Evolutionary conservation across 2,113 vertebrate genomes (phyloP).

Genomic region (Odobenus rosmarus): DNA sequence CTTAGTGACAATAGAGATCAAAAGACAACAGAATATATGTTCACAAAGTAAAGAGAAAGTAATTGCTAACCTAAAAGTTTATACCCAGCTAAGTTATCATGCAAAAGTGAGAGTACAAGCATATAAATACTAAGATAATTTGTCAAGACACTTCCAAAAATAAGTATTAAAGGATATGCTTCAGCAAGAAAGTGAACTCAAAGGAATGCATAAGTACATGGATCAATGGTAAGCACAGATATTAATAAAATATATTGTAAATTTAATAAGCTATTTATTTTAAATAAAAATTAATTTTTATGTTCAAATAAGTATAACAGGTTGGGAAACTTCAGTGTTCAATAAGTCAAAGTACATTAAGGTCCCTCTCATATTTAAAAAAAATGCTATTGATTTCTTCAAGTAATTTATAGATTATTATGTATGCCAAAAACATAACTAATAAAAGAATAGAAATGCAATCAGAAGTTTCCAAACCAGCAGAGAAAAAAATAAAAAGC

Average conservation of each 20-base stretch:
- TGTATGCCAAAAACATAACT: not conserved
- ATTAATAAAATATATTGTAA: not conserved
- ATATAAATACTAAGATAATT: conserved; percentile 14
- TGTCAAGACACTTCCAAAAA: not conserved
- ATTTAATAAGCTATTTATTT: not conserved
- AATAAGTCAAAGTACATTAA: conserved; percentile 2
- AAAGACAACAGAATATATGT: not conserved
- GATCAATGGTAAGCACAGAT: not conserved
- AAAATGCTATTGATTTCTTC: not conserved
- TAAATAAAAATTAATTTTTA: conserved; percentile 18
- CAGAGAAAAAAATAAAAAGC: not conserved
- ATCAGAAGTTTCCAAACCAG: not conserved
- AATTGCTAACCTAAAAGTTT: not conserved
- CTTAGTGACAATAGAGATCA: not conserved
- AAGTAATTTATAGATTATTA: not conserved
- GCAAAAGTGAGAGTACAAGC: not conserved
- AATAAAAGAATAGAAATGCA: not conserved
- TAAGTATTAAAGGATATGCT: not conserved
- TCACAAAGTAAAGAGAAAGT: not conserved
- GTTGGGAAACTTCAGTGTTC: not conserved
- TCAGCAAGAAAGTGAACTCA: not conserved
- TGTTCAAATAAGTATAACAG: not conserved
- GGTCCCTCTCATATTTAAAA: not conserved
- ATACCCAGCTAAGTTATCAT: not conserved
- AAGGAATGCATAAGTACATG: not conserved